These are phyloP conservation scores for Turritopsis dohrnii DNA, from an alignment of 30 jellyfish, hydroid and myxozoan genomes.

Conservation along the genomic window DNA sequence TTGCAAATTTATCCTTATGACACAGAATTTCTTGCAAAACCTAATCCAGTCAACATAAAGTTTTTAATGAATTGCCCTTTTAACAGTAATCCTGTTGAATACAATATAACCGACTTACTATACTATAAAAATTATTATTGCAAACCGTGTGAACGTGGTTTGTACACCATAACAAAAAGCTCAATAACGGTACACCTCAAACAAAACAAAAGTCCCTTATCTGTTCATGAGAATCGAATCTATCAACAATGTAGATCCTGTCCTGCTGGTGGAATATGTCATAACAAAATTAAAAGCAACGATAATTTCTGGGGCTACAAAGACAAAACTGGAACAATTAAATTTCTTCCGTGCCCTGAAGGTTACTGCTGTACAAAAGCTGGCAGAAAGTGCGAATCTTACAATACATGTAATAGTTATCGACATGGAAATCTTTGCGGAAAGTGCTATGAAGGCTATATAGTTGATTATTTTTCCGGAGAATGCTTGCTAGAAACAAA, in stretches of 20 bases:
- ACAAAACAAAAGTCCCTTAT: neutral
- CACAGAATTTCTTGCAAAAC: neutral
- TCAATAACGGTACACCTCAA: neutral
- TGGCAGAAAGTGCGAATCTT: neutral
- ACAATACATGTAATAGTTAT: neutral
- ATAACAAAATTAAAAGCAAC: neutral
- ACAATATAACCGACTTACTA: neutral
- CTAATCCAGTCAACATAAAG: neutral
- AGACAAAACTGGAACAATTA: neutral
- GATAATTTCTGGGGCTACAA: slow-evolving; percentile 2
- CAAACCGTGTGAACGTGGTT: neutral
- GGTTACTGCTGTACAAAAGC: slow-evolving; percentile 5
- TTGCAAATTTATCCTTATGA: neutral
- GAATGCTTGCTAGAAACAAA: neutral
- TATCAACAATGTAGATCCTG: neutral
- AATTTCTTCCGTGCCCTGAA: neutral
- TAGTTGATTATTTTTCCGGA: neutral
- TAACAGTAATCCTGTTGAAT: neutral
- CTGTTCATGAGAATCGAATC: neutral
- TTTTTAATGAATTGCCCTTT: slow-evolving; percentile 3
- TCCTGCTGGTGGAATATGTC: slow-evolving; percentile 5
- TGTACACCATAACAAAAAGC: neutral
- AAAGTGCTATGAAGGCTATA: neutral
- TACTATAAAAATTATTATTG: neutral
- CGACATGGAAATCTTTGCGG: slow-evolving; percentile 2